These are phyloP conservation scores for Rapana venosa DNA, from an alignment of 2,888 invertebrate species.

Conservation along the genomic window DNA sequence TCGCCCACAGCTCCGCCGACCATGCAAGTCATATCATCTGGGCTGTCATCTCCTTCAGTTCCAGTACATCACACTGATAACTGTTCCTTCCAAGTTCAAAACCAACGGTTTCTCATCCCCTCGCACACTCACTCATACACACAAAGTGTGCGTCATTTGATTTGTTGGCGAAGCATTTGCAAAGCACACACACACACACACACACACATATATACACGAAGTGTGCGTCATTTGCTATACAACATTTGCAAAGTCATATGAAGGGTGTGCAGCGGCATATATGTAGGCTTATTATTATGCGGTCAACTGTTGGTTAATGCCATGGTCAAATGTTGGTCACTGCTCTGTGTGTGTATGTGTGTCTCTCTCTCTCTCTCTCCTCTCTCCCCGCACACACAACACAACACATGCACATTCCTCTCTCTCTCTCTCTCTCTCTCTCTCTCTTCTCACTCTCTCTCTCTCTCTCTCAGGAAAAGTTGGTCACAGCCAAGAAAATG, in stretches of 20 bases:
- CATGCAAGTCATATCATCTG: not conserved
- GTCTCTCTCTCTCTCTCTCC: not conserved
- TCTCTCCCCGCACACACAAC: no score
- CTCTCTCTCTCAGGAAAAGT: not conserved
- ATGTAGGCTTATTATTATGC: not conserved
- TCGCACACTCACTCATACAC: not conserved
- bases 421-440: not conserved
- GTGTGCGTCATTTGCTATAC: not conserved
- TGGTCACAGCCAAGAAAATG: no score
- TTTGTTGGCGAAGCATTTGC: not conserved
- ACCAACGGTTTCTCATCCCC: not conserved
- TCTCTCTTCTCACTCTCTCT: not conserved
- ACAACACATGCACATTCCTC: no score
- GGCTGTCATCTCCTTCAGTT: not conserved
- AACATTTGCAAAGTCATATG: no score
- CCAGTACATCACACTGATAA: not conserved
- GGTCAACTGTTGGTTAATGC: not conserved
- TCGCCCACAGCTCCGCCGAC: not conserved
- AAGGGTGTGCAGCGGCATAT: not conserved
- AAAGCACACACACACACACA: no score
- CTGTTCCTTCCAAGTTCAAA: not conserved
- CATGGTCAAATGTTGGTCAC: not conserved
- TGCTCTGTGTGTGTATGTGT: not conserved
- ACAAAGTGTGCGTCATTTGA: not conserved
- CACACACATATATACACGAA: no score